phyloP scores from a whole-genome alignment of 1,140 invertebrate species.

The Diabrotica virgifera region DNA sequence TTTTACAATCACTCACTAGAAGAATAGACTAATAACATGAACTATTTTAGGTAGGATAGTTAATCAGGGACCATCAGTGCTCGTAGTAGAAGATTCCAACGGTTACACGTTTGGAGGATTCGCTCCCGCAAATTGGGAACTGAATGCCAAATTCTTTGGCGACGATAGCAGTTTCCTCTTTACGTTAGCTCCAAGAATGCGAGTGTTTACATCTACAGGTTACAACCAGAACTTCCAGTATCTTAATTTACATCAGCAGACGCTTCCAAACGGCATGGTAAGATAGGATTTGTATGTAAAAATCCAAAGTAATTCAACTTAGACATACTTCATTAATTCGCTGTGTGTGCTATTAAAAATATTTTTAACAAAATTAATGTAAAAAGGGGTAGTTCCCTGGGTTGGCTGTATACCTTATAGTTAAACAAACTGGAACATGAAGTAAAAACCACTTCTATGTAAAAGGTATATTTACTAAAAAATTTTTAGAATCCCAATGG shows the following conservation, averaged over 20 bases:
- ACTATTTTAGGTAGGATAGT: constrained; percentile 60
- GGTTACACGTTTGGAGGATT: constrained; percentile 88
- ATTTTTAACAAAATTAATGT: no score
- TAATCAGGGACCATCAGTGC: constrained; percentile 73
- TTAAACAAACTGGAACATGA: no score
- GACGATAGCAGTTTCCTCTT: constrained; percentile 78
- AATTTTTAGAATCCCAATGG: no score
- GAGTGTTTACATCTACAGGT: constrained; percentile 70
- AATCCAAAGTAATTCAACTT: no score
- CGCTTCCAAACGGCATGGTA: constrained; percentile 88
- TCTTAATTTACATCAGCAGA: constrained; percentile 84
- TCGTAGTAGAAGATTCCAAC: constrained; percentile 74
- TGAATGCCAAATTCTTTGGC: constrained; percentile 70
- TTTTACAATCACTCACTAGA: background rate
- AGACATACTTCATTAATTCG: no score
- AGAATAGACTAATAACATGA: background rate
- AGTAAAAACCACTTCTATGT: no score
- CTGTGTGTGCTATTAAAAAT: no score
- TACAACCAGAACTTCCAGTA: constrained; percentile 91
- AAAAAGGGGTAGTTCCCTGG: no score
- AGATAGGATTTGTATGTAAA: constrained; percentile 38
- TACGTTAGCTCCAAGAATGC: constrained; percentile 73
- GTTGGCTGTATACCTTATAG: no score
- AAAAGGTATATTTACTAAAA: no score
- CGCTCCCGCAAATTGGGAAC: constrained; percentile 71